A percentile compares a stretch with the other conserved stretches of the same genome.
These are phyloP conservation scores for Nasonia longicornis DNA, from an alignment of 1,140 invertebrate species.

Conservation along the genomic window DNA sequence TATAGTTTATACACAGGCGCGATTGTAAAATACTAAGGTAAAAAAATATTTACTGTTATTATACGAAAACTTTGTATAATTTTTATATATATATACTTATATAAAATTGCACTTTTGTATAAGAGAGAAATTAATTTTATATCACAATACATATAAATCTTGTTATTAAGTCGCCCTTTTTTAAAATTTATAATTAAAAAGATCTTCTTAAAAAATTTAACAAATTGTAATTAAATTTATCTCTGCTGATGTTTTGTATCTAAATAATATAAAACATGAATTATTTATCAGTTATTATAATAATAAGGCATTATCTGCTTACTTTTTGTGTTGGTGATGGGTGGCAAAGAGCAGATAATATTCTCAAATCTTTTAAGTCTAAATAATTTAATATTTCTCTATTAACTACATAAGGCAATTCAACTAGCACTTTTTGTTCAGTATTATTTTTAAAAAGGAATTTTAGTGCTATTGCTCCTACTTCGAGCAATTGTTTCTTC, in stretches of 20 bases:
- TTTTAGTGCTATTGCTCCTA: slow-evolving; percentile 22
- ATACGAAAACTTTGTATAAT: slow-evolving; percentile 3
- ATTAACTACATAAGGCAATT: slow-evolving; percentile 45
- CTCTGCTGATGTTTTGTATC: not conserved
- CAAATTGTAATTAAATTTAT: slow-evolving; percentile 20
- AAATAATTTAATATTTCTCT: slow-evolving; percentile 42
- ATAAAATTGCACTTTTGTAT: slow-evolving; percentile 34
- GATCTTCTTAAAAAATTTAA: slow-evolving; percentile 8
- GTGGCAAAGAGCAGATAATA: slow-evolving; percentile 29
- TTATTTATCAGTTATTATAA: not conserved
- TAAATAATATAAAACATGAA: slow-evolving; percentile 7
- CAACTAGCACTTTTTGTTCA: slow-evolving; percentile 27
- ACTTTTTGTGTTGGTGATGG: slow-evolving; percentile 16
- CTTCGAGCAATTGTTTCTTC: slow-evolving; percentile 34
- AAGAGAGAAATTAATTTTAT: slow-evolving; percentile 36
- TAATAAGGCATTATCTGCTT: slow-evolving; percentile 15
- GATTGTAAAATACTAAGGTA: slow-evolving; percentile 24
- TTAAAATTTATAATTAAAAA: slow-evolving; percentile 7
- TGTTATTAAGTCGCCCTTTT: slow-evolving; percentile 17
- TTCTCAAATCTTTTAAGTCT: slow-evolving; percentile 42
- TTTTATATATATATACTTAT: slow-evolving; percentile 24
- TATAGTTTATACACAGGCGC: slow-evolving; percentile 11
- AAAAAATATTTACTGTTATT: slow-evolving; percentile 33
- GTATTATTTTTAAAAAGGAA: slow-evolving; percentile 33
- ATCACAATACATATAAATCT: slow-evolving; percentile 37